Evolutionary conservation across 2,888 invertebrate species (phyloP), one percentile per base, ranked within the genome.

Genomic region (Leptogaster cylindrica): DNA sequence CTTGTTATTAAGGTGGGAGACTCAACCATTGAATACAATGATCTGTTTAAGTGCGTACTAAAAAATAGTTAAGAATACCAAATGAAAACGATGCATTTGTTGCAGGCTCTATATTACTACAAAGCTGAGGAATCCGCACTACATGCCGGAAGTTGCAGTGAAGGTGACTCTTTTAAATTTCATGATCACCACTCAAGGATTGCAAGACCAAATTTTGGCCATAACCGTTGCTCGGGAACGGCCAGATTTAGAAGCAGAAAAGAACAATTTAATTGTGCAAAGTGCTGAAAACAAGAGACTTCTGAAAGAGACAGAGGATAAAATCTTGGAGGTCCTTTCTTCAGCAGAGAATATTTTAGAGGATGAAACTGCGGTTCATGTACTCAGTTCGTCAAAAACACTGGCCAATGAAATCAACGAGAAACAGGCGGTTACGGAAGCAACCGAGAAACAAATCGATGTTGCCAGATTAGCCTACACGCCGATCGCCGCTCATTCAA

Each of bases 81-180:
- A n/a, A n/a, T n/a, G n/a, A n/a, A n/a, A n/a, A n/a, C n/a, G 65
- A 5, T 27, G 3, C 7, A 18, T 52, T 33, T 52, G 7, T 76
- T 75, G 16, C 74, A 91, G 94, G 74, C 86, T 97, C 70, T 97
- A 95, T 78, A 93, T 97, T 73, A 95, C 95, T 14, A 96, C 97
- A 2, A 96, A 95, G 77, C 81, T 95, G 48, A 85, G 93, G 18
- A 97, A 96, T 82, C 97, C 97, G 0, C 96, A 96, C 81, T 97
- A 95, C 77, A 80, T 95, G 65, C 96, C 97, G 0, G 97, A 97
- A 82, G 88, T 95, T 4, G 92, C 95, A 0, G 95, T 95, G 0
- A 94, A 96, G 78, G 91, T 92, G 4, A 93, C 95, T 0, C 78
- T 97, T 18, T 85, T 97, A 2, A 96, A 96, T 82, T 97, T 97